Base-by-base conservation (phyloP, 2,888 invertebrate species). In the Oscheius sp. region DNA sequence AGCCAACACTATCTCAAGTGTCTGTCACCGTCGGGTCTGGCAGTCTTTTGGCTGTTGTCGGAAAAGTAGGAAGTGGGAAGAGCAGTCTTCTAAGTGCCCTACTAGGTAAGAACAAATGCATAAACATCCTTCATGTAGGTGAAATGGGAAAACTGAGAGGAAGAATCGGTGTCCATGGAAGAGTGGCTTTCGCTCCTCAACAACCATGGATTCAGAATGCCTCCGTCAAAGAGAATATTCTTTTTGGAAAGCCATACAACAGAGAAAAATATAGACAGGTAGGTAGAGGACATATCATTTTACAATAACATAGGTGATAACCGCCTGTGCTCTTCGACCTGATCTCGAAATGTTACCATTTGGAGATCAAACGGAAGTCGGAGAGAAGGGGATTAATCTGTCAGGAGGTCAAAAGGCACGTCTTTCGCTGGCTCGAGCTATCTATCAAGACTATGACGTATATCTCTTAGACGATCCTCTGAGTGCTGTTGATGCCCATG, bases 311-410 rank as follows among this genome's bases (percentile, higher is more conserved):
- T 95, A 0, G 90, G 98, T 41, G 92, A 92, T 72, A 92, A n/a
- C n/a, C n/a, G n/a, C 94, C 0, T 97, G 96, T 87, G 95, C 96
- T 1, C 89, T 98, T 64, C 91, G 90, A 78, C 91, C 93, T 0
- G 97, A 98, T 89, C 91, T 98, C 79, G 92, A 93, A 56, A 94
- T 96, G 88, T 88, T 98, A 41, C 87, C 88, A 2, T 95, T 92
- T n/a, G 95, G 96, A 0, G 97, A 98, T 89, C 90, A 91, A 86
- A 98, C 97, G 0, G 97, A 98, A 89, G 97, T 98, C 78, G 98
- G 98, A 71, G 97, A 98, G 88, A 97, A 96, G 88, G 90, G 95
- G 0, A 90, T 91, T 71, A 94, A 94, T 8, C 88, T 98, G 32
- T 95, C 95, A 74, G 97, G 97, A 9, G 97, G 97, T 0, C 97